phyloP scores from a whole-genome alignment of 2,888 invertebrate species.

The Clunio marinus region DNA sequence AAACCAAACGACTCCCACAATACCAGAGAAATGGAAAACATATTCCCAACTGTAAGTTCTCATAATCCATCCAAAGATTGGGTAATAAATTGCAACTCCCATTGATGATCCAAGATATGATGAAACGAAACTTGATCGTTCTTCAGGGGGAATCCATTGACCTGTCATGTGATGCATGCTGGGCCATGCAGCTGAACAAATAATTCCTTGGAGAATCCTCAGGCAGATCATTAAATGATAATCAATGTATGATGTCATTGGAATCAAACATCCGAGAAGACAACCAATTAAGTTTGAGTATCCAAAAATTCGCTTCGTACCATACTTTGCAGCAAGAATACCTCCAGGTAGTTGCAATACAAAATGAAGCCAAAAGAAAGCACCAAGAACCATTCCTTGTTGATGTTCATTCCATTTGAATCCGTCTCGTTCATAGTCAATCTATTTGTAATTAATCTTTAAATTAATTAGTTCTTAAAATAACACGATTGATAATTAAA shows the following conservation, averaged over 20 bases:
- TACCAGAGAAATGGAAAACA: conserved; percentile 64
- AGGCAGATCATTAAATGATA: conserved; percentile 57
- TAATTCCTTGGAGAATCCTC: conserved; percentile 63
- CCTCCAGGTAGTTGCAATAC: conserved; percentile 64
- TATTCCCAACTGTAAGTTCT: conserved; percentile 65
- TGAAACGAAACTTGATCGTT: conserved; percentile 53
- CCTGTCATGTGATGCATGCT: conserved; percentile 75
- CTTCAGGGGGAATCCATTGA: conserved; percentile 76
- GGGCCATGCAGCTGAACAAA: conserved; percentile 69
- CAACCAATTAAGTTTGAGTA: conserved; percentile 58
- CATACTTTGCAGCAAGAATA: conserved; percentile 61
- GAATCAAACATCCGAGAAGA: conserved; percentile 62
- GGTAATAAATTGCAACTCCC: conserved; percentile 64
- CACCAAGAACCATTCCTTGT: conserved; percentile 61
- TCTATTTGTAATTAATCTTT: not conserved
- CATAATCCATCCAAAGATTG: conserved; percentile 65
- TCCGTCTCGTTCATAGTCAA: conserved; percentile 43
- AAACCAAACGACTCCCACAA: conserved; percentile 63
- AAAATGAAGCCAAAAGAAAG: conserved; percentile 72
- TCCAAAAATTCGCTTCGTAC: conserved; percentile 68
- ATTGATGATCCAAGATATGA: conserved; percentile 51
- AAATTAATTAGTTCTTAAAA: not conserved
- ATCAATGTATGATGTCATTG: conserved; percentile 59
- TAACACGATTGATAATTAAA: not conserved
- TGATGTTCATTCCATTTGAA: conserved; percentile 64